Evolutionary conservation across 2,797 vertebrate genomes (phyloP).

Genomic region (Loris lydekkerianus): DNA sequence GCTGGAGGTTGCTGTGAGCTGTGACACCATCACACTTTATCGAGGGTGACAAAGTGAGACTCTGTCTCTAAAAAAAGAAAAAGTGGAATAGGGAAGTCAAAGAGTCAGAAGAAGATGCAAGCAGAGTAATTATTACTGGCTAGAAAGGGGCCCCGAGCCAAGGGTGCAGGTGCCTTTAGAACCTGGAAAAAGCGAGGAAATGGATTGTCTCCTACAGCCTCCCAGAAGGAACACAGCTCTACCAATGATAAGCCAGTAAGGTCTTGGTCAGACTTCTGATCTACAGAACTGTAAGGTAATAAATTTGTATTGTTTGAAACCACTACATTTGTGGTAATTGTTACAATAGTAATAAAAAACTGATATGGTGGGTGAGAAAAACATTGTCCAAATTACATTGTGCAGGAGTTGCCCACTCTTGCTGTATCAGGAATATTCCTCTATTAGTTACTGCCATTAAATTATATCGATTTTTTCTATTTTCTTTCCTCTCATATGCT

Average conservation of each 20-base stretch:
- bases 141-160: background rate
- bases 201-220: background rate
- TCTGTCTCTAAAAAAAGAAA: background rate
- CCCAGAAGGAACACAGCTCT: background rate
- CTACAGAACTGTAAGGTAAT: slow-evolving; percentile 26
- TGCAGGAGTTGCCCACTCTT: background rate
- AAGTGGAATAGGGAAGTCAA: background rate
- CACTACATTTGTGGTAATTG: background rate
- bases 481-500: background rate
- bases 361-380: slow-evolving; percentile 8
- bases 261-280: background rate
- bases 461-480: background rate
- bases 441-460: background rate
- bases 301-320: background rate
- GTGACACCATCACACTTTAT: too few species aligned
- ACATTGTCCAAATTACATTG: background rate
- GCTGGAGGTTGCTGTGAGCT: too few species aligned
- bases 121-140: background rate
- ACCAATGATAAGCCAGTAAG: background rate
- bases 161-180: background rate
- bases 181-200: background rate
- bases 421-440: background rate
- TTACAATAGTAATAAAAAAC: background rate
- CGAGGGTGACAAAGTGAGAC: too few species aligned
- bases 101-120: background rate